A percentile compares a stretch with the other conserved stretches of the same genome.
Conservation (phyloP, 2,888 invertebrate species). For the Omphaloscelis lunosa region DNA sequence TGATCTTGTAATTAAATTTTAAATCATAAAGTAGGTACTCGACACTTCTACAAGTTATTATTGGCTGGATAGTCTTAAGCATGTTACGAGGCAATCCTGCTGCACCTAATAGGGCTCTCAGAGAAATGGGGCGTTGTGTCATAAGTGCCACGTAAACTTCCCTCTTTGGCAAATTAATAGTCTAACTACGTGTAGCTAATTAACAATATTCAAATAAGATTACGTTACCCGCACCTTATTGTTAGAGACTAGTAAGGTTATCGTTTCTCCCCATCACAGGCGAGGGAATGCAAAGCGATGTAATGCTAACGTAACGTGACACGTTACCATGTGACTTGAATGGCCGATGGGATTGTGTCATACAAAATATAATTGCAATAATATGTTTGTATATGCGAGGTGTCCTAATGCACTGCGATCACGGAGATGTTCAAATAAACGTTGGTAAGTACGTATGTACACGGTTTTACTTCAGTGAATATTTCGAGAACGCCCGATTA, state of each 20-base stretch:
- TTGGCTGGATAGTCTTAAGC: background rate
- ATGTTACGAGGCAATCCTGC: background rate
- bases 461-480: background rate
- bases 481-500: background rate
- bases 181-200: conserved; percentile 25
- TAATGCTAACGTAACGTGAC: conserved; percentile 63
- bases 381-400: background rate
- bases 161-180: conserved; percentile 32
- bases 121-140: background rate
- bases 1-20: background rate
- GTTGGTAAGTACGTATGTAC: background rate
- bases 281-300: conserved; percentile 55
- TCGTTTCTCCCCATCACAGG: conserved; percentile 73
- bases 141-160: background rate
- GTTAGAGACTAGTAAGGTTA: conserved; percentile 54
- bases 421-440: background rate
- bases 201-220: conserved; percentile 57
- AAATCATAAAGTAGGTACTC: background rate
- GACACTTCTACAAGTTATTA: background rate
- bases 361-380: conserved; percentile 8
- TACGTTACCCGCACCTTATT: conserved; percentile 40
- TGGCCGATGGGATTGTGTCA: conserved; percentile 38
- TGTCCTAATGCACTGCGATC: background rate
- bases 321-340: conserved; percentile 31
- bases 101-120: background rate